Evolutionary conservation across 2,113 vertebrate genomes (phyloP), one percentile per base, ranked within the genome.

Genomic region (Actenoides hombroni): DNA sequence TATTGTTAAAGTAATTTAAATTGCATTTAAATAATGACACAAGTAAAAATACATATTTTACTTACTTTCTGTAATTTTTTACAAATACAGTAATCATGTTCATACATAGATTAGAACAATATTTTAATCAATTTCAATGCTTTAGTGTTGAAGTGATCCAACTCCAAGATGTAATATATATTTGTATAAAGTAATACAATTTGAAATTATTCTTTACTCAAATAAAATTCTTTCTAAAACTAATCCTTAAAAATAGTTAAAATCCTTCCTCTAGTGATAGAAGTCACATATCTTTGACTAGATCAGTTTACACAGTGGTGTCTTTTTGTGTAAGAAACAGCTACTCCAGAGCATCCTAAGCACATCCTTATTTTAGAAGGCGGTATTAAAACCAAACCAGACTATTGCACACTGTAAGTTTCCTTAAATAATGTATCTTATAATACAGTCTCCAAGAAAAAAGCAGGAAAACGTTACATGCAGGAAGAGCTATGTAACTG

Each of bases 211-310:
- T 87, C 65, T 96, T 96, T 65, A 90, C 20, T 86, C 69, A 70
- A 83, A 83, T 80, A 95, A 86, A 96, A 96, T 94, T 90, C 73
- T 95, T 91, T 86, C 91, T 90, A 89, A 78, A 88, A 71, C 18
- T 48, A 49, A 44, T 94, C 46, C 97, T 96, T 85, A 86, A 56
- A 97, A 97, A 97, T 78, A 95, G 70, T 82, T 84, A 11, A 92
- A 88, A 25, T 82, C 44, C 31, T 86, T 88, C 80, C 60, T 94
- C 42, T 29, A 44, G n/a, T 9, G 33, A 86, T 61, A 93, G 70
- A 86, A 65, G 10, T 18, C 12, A 2, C 21, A 11, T 63, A 61
- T 57, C 31, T 92, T 60, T 70, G 29, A 73, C 90, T 77, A 90
- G 56, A 73, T 49, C 51, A 48, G 4, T 57, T 94, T 54, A 54